Conservation (phyloP, 2,113 vertebrate species). For the Deroptyus accipitrinus region DNA sequence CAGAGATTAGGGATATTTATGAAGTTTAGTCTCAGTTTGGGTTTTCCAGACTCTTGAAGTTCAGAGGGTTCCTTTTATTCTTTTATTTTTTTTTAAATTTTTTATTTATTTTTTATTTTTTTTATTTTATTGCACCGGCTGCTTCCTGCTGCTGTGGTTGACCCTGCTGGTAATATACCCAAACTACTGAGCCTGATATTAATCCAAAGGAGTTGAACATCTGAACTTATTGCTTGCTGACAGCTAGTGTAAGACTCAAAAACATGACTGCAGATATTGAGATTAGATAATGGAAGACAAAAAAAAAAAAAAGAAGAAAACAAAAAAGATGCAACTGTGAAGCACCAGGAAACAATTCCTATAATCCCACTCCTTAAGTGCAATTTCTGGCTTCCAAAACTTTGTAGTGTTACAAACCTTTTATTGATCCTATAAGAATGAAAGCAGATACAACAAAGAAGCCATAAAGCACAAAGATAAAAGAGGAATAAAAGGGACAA, state of each 20-base stretch:
- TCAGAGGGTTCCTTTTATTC: conserved; percentile 50
- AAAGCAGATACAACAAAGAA: conserved; percentile 33
- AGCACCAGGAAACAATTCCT: background rate
- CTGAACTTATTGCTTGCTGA: conserved; percentile 50
- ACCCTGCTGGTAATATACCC: conserved; percentile 51
- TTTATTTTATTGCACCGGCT: conserved; percentile 23
- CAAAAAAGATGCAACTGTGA: background rate
- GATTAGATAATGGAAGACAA: conserved; percentile 22
- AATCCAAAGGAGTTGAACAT: conserved; percentile 17
- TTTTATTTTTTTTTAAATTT: background rate
- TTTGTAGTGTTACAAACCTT: conserved; percentile 17
- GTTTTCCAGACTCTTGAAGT: conserved; percentile 59
- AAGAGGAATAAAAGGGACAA: conserved; percentile 55
- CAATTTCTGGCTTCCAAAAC: conserved; percentile 25
- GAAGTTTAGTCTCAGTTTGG: conserved; percentile 62
- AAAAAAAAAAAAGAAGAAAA: background rate
- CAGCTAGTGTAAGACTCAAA: conserved; percentile 47
- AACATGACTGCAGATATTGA: conserved; percentile 30
- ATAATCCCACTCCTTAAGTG: background rate
- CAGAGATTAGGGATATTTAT: conserved; percentile 65
- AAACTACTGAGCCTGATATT: conserved; percentile 25
- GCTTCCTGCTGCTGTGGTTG: conserved; percentile 38
- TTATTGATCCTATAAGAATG: conserved; percentile 42
- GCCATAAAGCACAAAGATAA: conserved; percentile 40
- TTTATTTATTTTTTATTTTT: background rate